phyloP scores from a whole-genome alignment of 64 coral and sea anemone genomes.

The Stichodactyla helianthus region DNA sequence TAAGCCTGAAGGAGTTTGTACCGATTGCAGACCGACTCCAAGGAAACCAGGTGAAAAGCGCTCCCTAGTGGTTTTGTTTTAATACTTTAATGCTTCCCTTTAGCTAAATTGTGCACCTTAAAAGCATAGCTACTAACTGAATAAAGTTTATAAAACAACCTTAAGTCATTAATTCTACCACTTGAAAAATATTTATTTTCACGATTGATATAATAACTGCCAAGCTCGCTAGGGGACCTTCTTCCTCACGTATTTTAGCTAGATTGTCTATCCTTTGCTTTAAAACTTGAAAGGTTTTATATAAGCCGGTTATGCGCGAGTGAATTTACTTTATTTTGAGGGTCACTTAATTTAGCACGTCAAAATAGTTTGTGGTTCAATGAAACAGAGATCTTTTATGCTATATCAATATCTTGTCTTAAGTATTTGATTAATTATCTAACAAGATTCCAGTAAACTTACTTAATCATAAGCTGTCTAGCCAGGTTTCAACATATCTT shows the following conservation, averaged over 20 bases:
- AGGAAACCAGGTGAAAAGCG: slow-evolving; percentile 28
- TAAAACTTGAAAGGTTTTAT: not conserved
- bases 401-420: too few species aligned
- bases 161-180: not conserved
- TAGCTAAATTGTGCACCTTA: not conserved
- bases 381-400: not conserved
- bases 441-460: not conserved
- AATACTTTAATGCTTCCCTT: not conserved
- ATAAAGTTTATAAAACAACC: not conserved
- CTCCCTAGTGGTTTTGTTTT: not conserved
- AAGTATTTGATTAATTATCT: not conserved
- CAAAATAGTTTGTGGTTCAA: not conserved
- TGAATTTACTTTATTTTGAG: not conserved
- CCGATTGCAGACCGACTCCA: slow-evolving; percentile 68
- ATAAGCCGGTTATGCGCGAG: not conserved
- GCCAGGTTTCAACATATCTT: not conserved
- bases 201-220: not conserved
- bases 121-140: not conserved
- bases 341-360: not conserved
- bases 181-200: not conserved
- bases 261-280: not conserved
- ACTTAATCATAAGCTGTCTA: not conserved
- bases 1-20: slow-evolving; percentile 74
- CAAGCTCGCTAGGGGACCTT: not conserved
- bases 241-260: not conserved